Conservation (phyloP, 2,888 invertebrate genomes). For the Hylaea fasciaria region DNA sequence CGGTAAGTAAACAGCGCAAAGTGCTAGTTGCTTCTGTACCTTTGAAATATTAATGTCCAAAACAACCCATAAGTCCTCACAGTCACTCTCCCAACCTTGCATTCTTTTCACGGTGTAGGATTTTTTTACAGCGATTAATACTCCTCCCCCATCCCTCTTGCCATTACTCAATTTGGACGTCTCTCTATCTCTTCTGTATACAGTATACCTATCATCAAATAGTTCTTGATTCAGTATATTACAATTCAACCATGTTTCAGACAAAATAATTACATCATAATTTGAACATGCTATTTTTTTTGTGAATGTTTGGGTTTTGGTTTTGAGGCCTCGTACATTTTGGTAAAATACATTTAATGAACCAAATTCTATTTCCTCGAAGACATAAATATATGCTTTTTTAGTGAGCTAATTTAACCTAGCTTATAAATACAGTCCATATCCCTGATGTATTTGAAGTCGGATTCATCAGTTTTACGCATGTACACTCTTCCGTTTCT, state of each 20-base stretch:
- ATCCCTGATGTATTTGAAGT: conserved; percentile 4
- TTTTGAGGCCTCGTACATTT: conserved; percentile 10
- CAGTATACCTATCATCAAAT: conserved; percentile 9
- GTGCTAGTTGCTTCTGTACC: not conserved
- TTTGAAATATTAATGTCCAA: not conserved
- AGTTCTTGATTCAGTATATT: conserved; percentile 2
- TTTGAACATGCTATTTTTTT: conserved; percentile 5
- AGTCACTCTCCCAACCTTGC: not conserved
- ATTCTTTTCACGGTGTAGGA: not conserved
- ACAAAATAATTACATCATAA: conserved; percentile 5
- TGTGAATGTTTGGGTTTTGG: not conserved
- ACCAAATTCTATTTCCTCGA: not conserved
- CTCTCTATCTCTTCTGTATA: conserved; percentile 12
- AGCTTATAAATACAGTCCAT: not conserved
- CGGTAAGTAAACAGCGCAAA: not conserved
- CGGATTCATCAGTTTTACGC: conserved; percentile 10
- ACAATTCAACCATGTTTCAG: not conserved
- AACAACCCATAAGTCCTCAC: not conserved
- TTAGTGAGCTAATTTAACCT: not conserved
- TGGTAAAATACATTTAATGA: conserved; percentile 3
- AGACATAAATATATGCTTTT: not conserved
- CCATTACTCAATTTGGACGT: conserved; percentile 2
- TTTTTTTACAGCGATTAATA: not conserved
- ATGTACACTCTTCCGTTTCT: conserved; percentile 8
- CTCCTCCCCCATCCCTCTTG: conserved; percentile 5